phyloP scores from a whole-genome alignment of 2,888 invertebrate species.

The Tholera decimalis region DNA sequence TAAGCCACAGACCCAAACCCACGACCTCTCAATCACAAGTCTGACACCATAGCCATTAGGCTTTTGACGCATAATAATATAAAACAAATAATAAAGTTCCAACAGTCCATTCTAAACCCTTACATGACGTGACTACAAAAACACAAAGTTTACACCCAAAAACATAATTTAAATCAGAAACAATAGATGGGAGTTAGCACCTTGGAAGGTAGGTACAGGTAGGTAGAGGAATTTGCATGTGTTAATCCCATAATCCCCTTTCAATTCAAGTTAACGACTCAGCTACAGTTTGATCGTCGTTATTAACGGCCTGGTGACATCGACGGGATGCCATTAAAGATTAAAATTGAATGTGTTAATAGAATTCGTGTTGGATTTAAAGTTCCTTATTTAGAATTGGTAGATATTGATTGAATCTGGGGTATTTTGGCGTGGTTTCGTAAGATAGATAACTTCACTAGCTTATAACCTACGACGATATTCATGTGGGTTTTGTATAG shows the following conservation, averaged over 20 bases:
- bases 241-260: conserved; percentile 67
- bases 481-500: too few relatives aligned
- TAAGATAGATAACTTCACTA: too few relatives aligned
- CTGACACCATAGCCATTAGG: too few relatives aligned
- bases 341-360: conserved; percentile 63
- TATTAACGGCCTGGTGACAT: conserved; percentile 60
- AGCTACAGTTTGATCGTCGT: conserved; percentile 63
- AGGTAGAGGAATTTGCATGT: conserved; percentile 65
- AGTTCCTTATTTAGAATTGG: conserved; percentile 32
- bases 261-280: conserved; percentile 68
- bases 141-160: conserved; percentile 30
- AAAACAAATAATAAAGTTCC: too few relatives aligned
- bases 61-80: too few relatives aligned
- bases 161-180: conserved; percentile 56
- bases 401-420: background rate
- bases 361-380: conserved; percentile 51
- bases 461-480: too few relatives aligned
- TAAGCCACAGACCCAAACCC: too few relatives aligned
- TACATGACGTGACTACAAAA: conserved; percentile 30
- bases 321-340: conserved; percentile 54
- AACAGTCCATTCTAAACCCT: background rate
- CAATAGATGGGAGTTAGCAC: conserved; percentile 50
- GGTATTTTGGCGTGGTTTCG: background rate
- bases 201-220: conserved; percentile 61
- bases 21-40: too few relatives aligned